Percentiles rank a stretch among this genome's conserved stretches.
Conservation (phyloP, 1,140 invertebrate species). For the Pseudomyrmex gracilis region DNA sequence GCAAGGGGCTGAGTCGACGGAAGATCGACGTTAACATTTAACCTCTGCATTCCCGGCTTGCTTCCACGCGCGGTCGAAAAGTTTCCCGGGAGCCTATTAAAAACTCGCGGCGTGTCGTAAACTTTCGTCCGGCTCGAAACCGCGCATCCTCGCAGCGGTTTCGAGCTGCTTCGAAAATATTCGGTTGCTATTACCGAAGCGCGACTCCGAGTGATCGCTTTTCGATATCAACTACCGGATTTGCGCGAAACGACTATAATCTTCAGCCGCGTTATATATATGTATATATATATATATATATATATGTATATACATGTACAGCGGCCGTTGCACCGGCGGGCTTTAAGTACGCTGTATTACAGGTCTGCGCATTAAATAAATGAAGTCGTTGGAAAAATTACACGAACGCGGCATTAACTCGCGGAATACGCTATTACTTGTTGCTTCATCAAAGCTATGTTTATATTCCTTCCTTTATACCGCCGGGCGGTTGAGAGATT, state of each 20-base stretch:
- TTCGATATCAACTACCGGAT: conserved; percentile 51
- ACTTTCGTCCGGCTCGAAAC: not conserved
- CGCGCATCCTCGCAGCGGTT: not conserved
- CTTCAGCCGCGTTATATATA: conserved; percentile 1
- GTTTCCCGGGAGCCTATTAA: conserved; percentile 55
- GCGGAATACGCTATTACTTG: conserved; percentile 48
- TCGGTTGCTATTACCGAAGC: conserved; percentile 49
- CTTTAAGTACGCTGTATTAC: conserved; percentile 6
- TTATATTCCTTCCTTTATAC: conserved; percentile 28
- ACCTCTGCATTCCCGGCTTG: conserved; percentile 54
- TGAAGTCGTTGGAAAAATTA: conserved; percentile 49
- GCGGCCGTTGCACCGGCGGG: not conserved
- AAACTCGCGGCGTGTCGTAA: conserved; percentile 53
- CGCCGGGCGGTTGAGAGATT: not conserved
- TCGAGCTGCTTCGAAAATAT: conserved; percentile 31
- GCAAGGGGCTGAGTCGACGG: conserved; percentile 13
- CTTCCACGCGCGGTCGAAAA: not conserved
- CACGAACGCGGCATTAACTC: conserved; percentile 20
- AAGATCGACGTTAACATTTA: conserved; percentile 60
- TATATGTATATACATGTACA: too few relatives aligned
- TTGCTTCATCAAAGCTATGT: conserved; percentile 34
- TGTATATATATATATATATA: too few relatives aligned
- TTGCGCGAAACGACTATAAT: conserved; percentile 49
- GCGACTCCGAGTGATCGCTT: conserved; percentile 19
- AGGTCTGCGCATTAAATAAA: conserved; percentile 39